Evolutionary conservation across 1,140 invertebrate species (phyloP).

Genomic region (Druon quercuslanigerum): DNA sequence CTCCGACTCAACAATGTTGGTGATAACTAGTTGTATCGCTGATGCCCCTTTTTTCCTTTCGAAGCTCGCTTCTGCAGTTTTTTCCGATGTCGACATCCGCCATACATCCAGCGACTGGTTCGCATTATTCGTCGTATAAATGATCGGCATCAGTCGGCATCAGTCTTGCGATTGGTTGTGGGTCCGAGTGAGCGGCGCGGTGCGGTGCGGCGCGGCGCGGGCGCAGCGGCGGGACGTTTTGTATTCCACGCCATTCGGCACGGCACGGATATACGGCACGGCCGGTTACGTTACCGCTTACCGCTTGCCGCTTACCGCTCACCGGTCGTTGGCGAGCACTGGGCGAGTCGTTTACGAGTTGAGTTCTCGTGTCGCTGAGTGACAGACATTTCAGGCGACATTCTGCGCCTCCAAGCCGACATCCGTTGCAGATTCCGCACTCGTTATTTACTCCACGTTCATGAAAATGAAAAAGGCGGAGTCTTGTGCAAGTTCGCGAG

Average conservation of each 20-base stretch:
- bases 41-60: neutral
- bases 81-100: neutral
- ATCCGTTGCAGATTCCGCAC: constrained; percentile 18
- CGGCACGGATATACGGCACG: constrained; percentile 1
- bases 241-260: constrained; percentile 28
- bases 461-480: constrained; percentile 31
- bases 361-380: constrained; percentile 13
- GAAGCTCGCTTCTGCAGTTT: neutral
- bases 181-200: neutral
- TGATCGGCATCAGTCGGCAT: constrained; percentile 12
- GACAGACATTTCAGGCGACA: constrained; percentile 30
- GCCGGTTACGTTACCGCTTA: constrained; percentile 23
- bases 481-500: constrained; percentile 30
- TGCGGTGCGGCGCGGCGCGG: neutral
- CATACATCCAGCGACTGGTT: constrained; percentile 4
- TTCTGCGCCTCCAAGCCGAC: constrained; percentile 21
- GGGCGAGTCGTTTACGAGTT: neutral
- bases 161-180: constrained; percentile 26
- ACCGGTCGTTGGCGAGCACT: neutral
- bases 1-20: no score
- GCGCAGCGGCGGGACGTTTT: constrained; percentile 1
- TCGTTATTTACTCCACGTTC: constrained; percentile 29
- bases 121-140: constrained; percentile 29
- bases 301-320: constrained; percentile 9
- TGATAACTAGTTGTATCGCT: neutral